Evolutionary conservation across 2,113 vertebrate genomes (phyloP).

Genomic region (Cygnus buccinator): DNA sequence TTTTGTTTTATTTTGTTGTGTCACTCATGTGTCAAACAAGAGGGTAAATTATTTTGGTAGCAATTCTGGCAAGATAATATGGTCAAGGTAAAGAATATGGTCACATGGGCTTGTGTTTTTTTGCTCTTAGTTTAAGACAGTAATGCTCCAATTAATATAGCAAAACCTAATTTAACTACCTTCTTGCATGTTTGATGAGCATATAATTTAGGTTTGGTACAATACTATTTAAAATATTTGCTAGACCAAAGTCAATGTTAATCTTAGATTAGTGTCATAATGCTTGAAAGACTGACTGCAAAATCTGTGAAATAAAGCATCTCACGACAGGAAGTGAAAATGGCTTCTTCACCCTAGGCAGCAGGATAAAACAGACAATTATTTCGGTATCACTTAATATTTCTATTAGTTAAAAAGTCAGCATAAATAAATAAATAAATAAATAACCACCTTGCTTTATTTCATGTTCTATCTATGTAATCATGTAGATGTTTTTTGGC

Average conservation of each 20-base stretch:
- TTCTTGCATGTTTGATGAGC: background rate
- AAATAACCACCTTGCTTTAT: background rate
- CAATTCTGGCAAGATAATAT: background rate
- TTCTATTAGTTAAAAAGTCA: constrained; percentile 62
- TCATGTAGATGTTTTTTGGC: background rate
- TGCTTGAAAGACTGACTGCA: constrained; percentile 27
- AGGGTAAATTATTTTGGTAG: background rate
- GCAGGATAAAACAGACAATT: constrained; percentile 16
- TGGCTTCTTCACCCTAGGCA: background rate
- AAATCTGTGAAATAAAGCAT: constrained; percentile 51
- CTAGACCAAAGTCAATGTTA: background rate
- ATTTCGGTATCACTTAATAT: constrained; percentile 31
- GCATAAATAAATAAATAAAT: background rate
- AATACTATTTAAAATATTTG: background rate
- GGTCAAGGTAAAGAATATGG: background rate
- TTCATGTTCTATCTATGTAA: constrained; percentile 17
- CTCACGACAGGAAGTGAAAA: constrained; percentile 44
- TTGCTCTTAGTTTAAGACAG: background rate
- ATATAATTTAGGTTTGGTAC: constrained; percentile 9
- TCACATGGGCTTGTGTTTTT: background rate
- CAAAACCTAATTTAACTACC: background rate
- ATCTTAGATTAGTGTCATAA: constrained; percentile 31
- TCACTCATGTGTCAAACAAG: background rate
- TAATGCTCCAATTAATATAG: background rate
- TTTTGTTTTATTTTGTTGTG: background rate